Base-by-base conservation (phyloP, 2,888 invertebrate species). In the Lochmaea crataegi region DNA sequence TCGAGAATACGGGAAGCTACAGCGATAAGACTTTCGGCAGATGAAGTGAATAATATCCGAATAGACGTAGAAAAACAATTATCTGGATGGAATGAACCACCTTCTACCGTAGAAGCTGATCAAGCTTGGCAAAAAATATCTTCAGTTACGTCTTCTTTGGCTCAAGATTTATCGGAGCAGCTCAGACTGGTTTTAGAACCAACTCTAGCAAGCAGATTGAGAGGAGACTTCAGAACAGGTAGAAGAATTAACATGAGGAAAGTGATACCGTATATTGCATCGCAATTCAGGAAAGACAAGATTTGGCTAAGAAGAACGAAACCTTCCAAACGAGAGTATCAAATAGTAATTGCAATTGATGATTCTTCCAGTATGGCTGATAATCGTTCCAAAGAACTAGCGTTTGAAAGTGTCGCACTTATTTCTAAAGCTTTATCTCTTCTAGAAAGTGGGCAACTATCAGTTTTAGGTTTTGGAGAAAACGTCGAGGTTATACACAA, bases 221-320 rank as follows among this genome's bases (percentile, higher is more conserved):
- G 92, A 87, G 99, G 99, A 22, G 99, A 99, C 87, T 99, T 96
- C 87, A 91, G 98, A 67, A 98, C 97, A 0, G 99, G 99, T 0
- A 94, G 97, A 75, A 91, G 99, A 9, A 94, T 99, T 67, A 99
- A 99, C 87, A 99, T 99, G 99, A 92, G 98, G 61, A 96, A 95
- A 85, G 95, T 99, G 69, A 98, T 99, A 83, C 96, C 99, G 0
- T 99, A 99, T 88, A 97, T 99, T 79, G 99, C 99, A 18, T 98
- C 98, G 75, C 96, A 99, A 86, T 99, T 98, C 88, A 91, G 99
- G 60, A 99, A 99, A 86, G 99, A 99, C 86, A 98, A 98, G 86
- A 99, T 99, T 83, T 99, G 99, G 99, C 85, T 99, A 82, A 90
- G 99, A 14, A 89, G 99, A 69, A 98, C 97, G 0, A 97, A 97